Base-by-base conservation (phyloP, 2,113 vertebrate species). In the Oncorhynchus tshawytscha region DNA sequence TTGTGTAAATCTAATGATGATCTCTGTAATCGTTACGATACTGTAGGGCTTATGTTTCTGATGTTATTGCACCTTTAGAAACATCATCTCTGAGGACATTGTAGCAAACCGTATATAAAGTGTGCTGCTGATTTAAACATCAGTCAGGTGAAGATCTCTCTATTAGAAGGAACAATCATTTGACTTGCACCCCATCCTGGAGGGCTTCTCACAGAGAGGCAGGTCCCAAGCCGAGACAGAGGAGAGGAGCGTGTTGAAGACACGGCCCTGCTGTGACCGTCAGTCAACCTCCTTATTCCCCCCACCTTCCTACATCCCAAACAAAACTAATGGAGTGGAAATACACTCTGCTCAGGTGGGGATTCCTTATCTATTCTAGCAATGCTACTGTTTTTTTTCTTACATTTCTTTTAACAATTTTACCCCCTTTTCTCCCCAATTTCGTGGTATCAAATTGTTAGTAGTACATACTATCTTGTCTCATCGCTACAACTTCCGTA, bases 151-250 rank as follows among this genome's bases (percentile, higher is more conserved):
- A 81, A 81, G 82, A 81, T 76, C 78, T 64, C 8, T 86, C 88
- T 78, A 84, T 86, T 90, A 82, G 67, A 81, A 78, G 82, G 51
- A 83, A 84, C 81, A 83, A 81, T 72, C 80, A 85, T 88, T 90
- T 87, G 82, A 88, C 90, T 89, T 74, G 79, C 84, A 80, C 81
- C 81, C 79, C 82, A 81, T 90, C 85, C 87, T 84, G 81, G 78
- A 84, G 79, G 82, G 77, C 82, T 82, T 87, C 90, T 88, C 83
- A 84, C 86, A 82, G 84, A 88, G 86, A 85, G 79, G 80, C 78
- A 78, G 84, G 80, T 80, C 87, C 81, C 81, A 77, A 82, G 82
- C 77, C 77, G 79, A 88, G 84, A 76, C 76, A 69, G 81, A 81
- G 84, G 80, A 75, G 78, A 88, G 22, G 29, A 67, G 57, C 34